Conservation (phyloP, 2,888 invertebrate genomes). For the Shargacucullia verbasci region DNA sequence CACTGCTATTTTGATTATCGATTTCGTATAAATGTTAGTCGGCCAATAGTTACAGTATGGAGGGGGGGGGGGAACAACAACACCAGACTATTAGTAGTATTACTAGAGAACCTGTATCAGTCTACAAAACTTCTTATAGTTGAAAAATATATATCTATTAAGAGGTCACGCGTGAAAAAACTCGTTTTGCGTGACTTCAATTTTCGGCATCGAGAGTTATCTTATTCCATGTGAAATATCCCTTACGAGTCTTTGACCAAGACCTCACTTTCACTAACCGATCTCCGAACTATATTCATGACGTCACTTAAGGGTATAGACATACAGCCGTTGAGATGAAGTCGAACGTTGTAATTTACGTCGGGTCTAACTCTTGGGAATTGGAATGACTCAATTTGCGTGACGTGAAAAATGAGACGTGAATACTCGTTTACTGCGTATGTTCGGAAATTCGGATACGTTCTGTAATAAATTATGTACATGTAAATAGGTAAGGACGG, state of each 20-base stretch:
- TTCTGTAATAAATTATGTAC: conserved; percentile 45
- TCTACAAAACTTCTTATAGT: too few species aligned
- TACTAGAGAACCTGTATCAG: too few species aligned
- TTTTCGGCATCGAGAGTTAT: neutral
- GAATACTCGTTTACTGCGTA: conserved; percentile 49
- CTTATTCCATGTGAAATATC: conserved; percentile 10
- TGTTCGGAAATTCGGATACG: conserved; percentile 40
- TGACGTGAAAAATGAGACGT: conserved; percentile 64
- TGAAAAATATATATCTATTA: too few species aligned
- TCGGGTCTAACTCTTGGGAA: conserved; percentile 56
- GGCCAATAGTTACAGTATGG: too few species aligned
- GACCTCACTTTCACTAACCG: conserved; percentile 26
- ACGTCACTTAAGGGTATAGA: conserved; percentile 27
- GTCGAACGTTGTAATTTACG: conserved; percentile 57
- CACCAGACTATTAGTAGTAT: too few species aligned
- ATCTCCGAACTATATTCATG: conserved; percentile 25
- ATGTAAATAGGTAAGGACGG: conserved; percentile 21
- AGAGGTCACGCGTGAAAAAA: too few species aligned
- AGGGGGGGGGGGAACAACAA: too few species aligned
- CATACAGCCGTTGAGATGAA: conserved; percentile 31
- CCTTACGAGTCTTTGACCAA: conserved; percentile 10
- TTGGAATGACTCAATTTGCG: conserved; percentile 65
- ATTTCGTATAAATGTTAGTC: too few species aligned
- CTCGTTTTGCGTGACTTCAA: neutral
- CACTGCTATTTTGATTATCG: too few species aligned